Conservation (phyloP, 2,113 vertebrate species). For the Antidorcas marsupialis region DNA sequence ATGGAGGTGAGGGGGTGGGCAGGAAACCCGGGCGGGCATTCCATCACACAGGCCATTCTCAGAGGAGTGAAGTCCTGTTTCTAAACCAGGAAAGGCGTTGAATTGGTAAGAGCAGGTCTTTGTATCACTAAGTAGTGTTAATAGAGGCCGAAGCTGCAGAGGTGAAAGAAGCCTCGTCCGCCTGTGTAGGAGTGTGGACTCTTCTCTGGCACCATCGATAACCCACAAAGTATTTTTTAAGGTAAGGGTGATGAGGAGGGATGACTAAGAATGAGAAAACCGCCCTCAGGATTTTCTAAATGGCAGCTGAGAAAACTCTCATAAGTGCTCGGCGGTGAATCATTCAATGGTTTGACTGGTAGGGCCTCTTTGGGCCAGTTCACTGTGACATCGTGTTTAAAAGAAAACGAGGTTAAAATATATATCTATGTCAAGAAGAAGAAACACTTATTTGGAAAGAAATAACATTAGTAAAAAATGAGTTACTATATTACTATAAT, state of each 20-base stretch:
- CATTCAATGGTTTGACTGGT: not conserved
- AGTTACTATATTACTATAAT: not conserved
- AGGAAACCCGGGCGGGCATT: not conserved
- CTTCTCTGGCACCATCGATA: not conserved
- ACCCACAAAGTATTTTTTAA: not conserved
- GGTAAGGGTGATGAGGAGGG: not conserved
- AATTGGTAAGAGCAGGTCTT: not conserved
- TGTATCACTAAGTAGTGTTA: not conserved
- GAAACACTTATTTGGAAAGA: not conserved
- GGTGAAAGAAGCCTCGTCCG: accelerated
- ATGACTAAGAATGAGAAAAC: not conserved
- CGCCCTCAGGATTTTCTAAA: not conserved
- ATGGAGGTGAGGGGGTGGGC: accelerated
- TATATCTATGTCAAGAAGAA: not conserved
- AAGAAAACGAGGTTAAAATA: not conserved
- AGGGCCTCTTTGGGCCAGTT: not conserved
- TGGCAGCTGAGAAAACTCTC: not conserved
- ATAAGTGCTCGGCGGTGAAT: not conserved
- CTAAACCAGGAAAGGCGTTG: not conserved
- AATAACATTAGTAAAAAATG: not conserved
- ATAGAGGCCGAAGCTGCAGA: not conserved
- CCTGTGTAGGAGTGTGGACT: not conserved
- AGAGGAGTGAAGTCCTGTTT: not conserved
- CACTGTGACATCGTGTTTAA: not conserved
- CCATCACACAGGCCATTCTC: not conserved